Evolutionary conservation across 1,140 invertebrate species (phyloP).

Genomic region (Leptinotarsa defecta): DNA sequence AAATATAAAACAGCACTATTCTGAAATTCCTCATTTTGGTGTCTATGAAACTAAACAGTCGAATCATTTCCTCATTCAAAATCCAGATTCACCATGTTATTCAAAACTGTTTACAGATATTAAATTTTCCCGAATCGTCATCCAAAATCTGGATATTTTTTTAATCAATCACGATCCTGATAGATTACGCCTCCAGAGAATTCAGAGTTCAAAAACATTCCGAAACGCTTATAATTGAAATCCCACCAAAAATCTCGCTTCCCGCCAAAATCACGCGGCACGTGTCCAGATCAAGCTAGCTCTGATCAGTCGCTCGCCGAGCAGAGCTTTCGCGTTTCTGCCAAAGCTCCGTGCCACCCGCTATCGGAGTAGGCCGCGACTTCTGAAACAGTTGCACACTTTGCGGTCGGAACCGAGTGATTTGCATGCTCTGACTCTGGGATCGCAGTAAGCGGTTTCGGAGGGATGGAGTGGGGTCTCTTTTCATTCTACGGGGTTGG

Average conservation of each 20-base stretch:
- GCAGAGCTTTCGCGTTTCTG: slow-evolving; percentile 24
- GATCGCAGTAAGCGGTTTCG: slow-evolving; percentile 9
- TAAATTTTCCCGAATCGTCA: too few species aligned
- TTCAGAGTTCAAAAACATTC: background rate
- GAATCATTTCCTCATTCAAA: background rate
- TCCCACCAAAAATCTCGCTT: slow-evolving; percentile 1
- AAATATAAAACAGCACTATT: slow-evolving; percentile 18
- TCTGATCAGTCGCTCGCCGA: background rate
- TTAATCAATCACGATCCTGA: too few species aligned
- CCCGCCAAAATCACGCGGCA: slow-evolving; percentile 21
- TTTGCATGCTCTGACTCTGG: slow-evolving; percentile 26
- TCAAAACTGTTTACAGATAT: too few species aligned
- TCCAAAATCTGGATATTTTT: too few species aligned
- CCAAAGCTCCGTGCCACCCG: slow-evolving; percentile 17
- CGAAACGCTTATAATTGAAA: background rate
- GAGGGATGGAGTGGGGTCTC: slow-evolving; percentile 4
- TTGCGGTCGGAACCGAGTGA: slow-evolving; percentile 23
- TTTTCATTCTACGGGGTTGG: background rate
- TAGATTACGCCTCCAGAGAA: background rate
- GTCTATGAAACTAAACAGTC: background rate
- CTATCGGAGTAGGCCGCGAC: slow-evolving; percentile 14
- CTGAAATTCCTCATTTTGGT: slow-evolving; percentile 16
- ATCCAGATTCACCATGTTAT: too few species aligned
- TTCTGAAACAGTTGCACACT: slow-evolving; percentile 32
- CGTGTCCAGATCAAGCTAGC: slow-evolving; percentile 10